Evolutionary conservation across 2,113 vertebrate species (phyloP).

Genomic region (Rhodinocichla rosea): DNA sequence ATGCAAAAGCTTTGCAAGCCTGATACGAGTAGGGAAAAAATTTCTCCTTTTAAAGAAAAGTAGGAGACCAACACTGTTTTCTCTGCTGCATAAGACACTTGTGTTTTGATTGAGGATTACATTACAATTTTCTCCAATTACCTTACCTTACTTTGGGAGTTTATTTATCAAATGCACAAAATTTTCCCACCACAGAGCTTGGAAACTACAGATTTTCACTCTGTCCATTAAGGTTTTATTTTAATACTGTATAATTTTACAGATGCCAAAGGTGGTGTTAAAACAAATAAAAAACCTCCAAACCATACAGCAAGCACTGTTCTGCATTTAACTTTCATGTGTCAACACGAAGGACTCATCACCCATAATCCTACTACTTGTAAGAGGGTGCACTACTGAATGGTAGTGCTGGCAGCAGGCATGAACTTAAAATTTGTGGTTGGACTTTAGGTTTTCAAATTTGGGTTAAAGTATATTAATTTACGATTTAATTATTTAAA

Average conservation of each 20-base stretch:
- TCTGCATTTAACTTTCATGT: neutral
- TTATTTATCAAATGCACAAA: slow-evolving; percentile 30
- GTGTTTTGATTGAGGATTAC: slow-evolving; percentile 19
- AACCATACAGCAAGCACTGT: neutral
- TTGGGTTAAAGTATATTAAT: neutral
- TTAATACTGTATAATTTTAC: slow-evolving; percentile 40
- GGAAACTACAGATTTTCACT: slow-evolving; percentile 57
- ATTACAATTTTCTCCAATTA: slow-evolving; percentile 32
- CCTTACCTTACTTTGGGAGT: slow-evolving; percentile 20
- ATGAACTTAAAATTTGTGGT: neutral
- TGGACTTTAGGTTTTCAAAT: neutral
- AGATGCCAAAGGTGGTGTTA: slow-evolving; percentile 41
- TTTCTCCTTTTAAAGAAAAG: neutral
- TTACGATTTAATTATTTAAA: neutral
- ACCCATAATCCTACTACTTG: neutral
- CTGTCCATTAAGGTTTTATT: slow-evolving; percentile 57
- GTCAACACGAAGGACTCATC: slow-evolving; percentile 10
- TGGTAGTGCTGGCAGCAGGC: neutral
- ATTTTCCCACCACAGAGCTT: slow-evolving; percentile 55
- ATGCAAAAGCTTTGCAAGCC: neutral
- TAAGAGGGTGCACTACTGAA: neutral
- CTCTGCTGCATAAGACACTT: neutral
- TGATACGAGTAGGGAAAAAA: neutral
- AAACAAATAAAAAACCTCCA: neutral
- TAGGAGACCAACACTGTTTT: neutral